These are phyloP conservation scores for Belonocnema kinseyi DNA, from an alignment of 1,140 invertebrate genomes.

Conservation along the genomic window DNA sequence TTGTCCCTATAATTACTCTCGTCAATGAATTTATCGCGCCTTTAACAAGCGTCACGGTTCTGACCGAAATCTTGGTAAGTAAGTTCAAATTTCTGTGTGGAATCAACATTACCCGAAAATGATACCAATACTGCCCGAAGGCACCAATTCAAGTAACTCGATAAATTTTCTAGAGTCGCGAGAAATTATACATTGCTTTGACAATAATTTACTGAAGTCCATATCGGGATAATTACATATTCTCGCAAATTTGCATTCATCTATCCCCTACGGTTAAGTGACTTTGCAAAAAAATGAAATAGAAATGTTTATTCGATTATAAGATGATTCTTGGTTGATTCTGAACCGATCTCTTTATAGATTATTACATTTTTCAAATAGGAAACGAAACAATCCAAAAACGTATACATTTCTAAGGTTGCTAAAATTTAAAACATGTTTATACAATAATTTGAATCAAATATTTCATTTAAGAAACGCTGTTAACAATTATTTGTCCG, in stretches of 20 bases:
- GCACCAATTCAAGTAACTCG: background rate
- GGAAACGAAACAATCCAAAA: no score
- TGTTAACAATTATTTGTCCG: no score
- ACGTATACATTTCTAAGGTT: no score
- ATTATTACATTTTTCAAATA: no score
- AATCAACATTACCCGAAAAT: background rate
- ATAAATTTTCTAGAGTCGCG: background rate
- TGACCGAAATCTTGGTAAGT: slow-evolving; percentile 15
- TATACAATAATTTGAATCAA: no score
- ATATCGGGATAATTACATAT: background rate
- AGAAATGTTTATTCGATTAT: no score
- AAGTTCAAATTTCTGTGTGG: slow-evolving; percentile 6
- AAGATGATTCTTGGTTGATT: no score
- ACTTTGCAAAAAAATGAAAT: background rate
- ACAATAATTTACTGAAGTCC: background rate
- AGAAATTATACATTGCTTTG: background rate
- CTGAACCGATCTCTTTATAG: no score
- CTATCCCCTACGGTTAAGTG: background rate
- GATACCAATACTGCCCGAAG: background rate
- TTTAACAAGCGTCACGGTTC: slow-evolving; percentile 13
- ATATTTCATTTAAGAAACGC: no score
- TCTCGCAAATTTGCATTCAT: background rate
- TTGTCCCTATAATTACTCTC: slow-evolving; percentile 22
- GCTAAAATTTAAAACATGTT: no score
- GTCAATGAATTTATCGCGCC: slow-evolving; percentile 28